Evolutionary conservation across 2,888 invertebrate species (phyloP), one percentile per base, ranked within the genome.

Genomic region (Drosophila birchii): DNA sequence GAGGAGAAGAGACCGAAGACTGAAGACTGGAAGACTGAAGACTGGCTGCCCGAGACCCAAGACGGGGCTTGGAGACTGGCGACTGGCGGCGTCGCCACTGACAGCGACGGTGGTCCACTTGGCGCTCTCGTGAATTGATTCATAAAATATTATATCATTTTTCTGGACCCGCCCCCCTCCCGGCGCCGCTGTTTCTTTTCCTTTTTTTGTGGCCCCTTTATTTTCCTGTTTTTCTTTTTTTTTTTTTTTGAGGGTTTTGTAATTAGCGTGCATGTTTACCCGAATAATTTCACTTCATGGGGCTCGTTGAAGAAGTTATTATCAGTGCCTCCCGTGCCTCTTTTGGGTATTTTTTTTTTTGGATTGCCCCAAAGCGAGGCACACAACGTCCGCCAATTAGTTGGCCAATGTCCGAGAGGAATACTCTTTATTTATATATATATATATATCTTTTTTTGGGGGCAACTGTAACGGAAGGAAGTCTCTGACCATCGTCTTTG

Each of bases 131-230:
- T 89, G 89, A 89, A 86, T 86, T 86, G 86, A 86, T 86, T 86
- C 86, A 86, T 86, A 86, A 86, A 86, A 86, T 86, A 89, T 89
- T 89, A 89, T 86, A 86, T 88, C 78, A 83, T 89, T 89, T 86
- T 84, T 88, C 67, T 68, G 68, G 45, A 43, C 53, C 47, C 47
- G 47, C 23, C 44, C 41, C 53, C 36, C 16, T 18, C 32, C 11
- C 41, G 58, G 18, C 61, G 45, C 29, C 34, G 45, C 45, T 18
- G 20, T 44, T 20, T 12, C 18, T 44, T 34, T 59, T 61, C 44
- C 45, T 59, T 44, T 29, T 55, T 44, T 9, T 41, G 16, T 39
- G 26, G 29, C 44, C 44, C 38, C 53, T 44, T 61, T 57, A 36
- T 44, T 44, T 29, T 44, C 23, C 7, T 20, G 11, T 26, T 38